Base-by-base conservation (phyloP, 2,888 invertebrate genomes). In the Apantesis nais region DNA sequence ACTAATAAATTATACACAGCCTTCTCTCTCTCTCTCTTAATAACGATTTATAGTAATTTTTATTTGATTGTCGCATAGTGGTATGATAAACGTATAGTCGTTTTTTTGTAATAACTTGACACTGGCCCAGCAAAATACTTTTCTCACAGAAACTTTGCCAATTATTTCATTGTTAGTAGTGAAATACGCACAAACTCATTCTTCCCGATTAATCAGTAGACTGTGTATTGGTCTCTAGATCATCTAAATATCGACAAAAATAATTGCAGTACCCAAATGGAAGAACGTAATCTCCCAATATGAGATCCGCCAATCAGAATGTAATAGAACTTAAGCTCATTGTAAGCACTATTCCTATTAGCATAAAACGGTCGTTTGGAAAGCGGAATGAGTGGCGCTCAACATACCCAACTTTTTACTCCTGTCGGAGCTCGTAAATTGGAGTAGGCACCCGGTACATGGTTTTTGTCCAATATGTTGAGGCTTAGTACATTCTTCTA, bases 271-370 rank as follows among this genome's bases (percentile, higher is more conserved):
- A 25, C 62, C 55, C 62, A 39, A 62, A 66, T 41, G 66, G 52
- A 68, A 65, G 62, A 37, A 62, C 55, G 66, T 66, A 72, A 60
- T 19, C 31, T 48, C 19, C 60, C 44, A 69, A 68, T 66, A 63
- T 72, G 70, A 68, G 68, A 85, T 82, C 78, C 72, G 76, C 81
- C 80, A 75, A 84, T 84, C 86, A 82, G 87, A 86, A 83, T 85
- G 83, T 87, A 82, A 86, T 87, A 85, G 85, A 81, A 85, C 84
- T 82, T 86, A 89, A 90, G 88, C 88, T 86, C 80, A 87, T 89
- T 90, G 90, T 89, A 88, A 90, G 89, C 87, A 87, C 88, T 87
- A 88, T 77, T 84, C 80, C 85, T 84, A 90, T 90, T 91, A 90
- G 89, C 90, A 90, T 91, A 86, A 88, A 90, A 89, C 82, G 86